Base-by-base conservation (phyloP, 2,113 vertebrate species). In the Plotosus lineatus region DNA sequence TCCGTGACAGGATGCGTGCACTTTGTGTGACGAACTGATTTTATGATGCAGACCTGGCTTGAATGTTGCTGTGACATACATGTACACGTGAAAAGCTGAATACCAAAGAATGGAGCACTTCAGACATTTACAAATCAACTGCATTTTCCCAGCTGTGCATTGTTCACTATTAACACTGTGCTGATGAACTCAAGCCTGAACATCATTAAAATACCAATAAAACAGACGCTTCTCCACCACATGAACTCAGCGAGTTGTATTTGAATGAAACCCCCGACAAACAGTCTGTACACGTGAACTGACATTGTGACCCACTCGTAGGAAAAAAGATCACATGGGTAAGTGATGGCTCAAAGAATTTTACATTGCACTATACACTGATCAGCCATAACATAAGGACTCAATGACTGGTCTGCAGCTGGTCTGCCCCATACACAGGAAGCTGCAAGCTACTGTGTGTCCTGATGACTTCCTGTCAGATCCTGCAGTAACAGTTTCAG, bases 91-190 rank as follows among this genome's bases (percentile, higher is more conserved):
- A 23, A 60, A 38, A 1, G 1, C 7, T 48, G 75, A 51, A 56
- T 40, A 71, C 84, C 84, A 85, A 85, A 85, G 80, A 85, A 50
- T 11, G 23, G 33, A 58, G 17, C 38, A 23, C 12, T 46, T 44
- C 10, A 68, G 33, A 77, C 53, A 8, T 9, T 6, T 14, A 73
- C n/a, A n/a, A 36, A 26, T 21, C n/a, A 12, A 44, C 40, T 42
- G 42, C 51, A 46, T 23, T 31, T 72, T 65, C 36, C 69, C 60
- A 58, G 72, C 65, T 71, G 51, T 83, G 77, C 65, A 77, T 60
- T 69, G 21, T 75, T 74, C 17, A 55, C 0, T 51, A 28, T 53
- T 65, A n/a, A 79, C 31, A 66, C 26, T 76, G 17, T 50, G 51
- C 50, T 79, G 26, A 11, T 2, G 44, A 63, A 56, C 26, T 48